Percentiles rank a stretch among this genome's conserved stretches.
Conservation (phyloP, 1,140 invertebrate genomes). For the Pentalonia nigronervosa region DNA sequence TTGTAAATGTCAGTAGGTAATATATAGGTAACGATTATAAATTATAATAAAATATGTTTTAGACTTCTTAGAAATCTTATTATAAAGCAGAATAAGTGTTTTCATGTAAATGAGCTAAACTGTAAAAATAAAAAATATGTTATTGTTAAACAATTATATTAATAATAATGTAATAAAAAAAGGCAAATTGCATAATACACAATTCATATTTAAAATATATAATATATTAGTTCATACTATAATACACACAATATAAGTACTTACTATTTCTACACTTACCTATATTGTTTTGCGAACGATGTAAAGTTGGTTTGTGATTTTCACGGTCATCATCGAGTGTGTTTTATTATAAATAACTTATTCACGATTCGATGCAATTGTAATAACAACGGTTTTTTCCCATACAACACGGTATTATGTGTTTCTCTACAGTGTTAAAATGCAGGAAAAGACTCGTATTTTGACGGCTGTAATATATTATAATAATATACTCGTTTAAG, state of each 20-base stretch:
- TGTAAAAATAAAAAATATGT: not conserved
- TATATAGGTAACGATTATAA: too few species aligned
- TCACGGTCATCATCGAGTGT: not conserved
- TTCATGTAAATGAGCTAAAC: not conserved
- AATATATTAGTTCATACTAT: not conserved
- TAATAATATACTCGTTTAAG: not conserved
- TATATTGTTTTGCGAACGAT: not conserved
- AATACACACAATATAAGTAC: too few species aligned
- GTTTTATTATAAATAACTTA: not conserved
- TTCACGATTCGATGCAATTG: not conserved
- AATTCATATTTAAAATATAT: rapidly evolving
- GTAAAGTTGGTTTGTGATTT: not conserved
- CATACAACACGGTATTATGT: not conserved
- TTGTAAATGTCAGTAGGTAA: too few species aligned
- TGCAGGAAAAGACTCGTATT: not conserved
- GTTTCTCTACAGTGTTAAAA: not conserved
- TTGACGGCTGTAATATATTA: not conserved
- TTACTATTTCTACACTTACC: not conserved
- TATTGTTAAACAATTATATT: not conserved
- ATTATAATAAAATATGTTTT: not conserved
- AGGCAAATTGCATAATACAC: not conserved
- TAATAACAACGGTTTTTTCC: not conserved
- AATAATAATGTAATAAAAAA: not conserved
- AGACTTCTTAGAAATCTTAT: not conserved
- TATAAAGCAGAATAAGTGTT: not conserved